These are phyloP conservation scores for Scomber scombrus DNA, from an alignment of 2,113 vertebrate genomes.

Conservation along the genomic window DNA sequence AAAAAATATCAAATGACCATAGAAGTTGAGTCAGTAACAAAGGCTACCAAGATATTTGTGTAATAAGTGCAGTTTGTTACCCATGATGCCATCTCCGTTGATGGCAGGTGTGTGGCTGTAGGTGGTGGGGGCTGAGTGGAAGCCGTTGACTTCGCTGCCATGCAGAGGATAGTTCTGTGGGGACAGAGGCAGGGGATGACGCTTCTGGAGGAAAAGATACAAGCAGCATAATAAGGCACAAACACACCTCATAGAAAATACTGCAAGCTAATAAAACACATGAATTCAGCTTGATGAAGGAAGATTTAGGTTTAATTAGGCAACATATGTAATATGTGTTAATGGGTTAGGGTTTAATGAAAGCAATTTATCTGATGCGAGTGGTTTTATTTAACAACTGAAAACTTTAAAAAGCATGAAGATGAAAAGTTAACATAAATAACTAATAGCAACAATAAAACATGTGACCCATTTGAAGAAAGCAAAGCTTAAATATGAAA, in stretches of 20 bases:
- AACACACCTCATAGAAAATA: conserved; percentile 20
- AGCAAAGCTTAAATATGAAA: neutral
- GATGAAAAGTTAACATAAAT: too few species aligned
- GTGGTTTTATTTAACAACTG: neutral
- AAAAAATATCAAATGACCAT: conserved; percentile 20
- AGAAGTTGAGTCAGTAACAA: neutral
- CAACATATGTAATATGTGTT: neutral
- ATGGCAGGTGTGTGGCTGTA: conserved; percentile 93
- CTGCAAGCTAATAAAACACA: neutral
- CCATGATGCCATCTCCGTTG: conserved; percentile 92
- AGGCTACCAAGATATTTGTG: conserved; percentile 1
- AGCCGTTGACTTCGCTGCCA: conserved; percentile 93
- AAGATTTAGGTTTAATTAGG: neutral
- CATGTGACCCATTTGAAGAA: neutral
- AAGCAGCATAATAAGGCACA: conserved; percentile 56
- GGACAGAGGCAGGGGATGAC: conserved; percentile 71
- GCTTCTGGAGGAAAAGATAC: conserved; percentile 53
- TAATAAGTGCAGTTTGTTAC: conserved; percentile 74
- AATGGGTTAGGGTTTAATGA: neutral
- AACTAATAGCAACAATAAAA: neutral
- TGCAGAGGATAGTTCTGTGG: conserved; percentile 94
- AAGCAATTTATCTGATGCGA: neutral
- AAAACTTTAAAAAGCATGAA: neutral
- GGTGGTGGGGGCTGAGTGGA: conserved; percentile 88
- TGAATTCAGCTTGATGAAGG: neutral